phyloP scores from a whole-genome alignment of 2,888 invertebrate species.

The Aphrophora alni region DNA sequence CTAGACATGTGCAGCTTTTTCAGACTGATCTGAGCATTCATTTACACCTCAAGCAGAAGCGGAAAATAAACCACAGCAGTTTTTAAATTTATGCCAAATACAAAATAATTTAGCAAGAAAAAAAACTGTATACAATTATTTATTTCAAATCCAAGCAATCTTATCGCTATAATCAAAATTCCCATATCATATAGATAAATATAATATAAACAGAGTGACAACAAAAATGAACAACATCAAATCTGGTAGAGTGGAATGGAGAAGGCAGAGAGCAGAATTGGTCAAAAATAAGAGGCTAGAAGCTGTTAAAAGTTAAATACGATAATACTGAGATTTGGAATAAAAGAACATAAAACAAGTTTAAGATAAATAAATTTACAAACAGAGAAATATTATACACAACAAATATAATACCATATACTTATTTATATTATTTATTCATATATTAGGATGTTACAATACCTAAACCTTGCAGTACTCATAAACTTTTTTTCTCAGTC shows the following conservation, averaged over 20 bases:
- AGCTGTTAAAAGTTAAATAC: neutral
- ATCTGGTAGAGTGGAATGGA: conserved; percentile 3
- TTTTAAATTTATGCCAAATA: neutral
- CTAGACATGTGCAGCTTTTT: neutral
- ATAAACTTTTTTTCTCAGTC: no score
- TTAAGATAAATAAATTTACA: no score
- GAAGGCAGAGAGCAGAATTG: neutral
- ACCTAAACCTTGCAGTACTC: no score
- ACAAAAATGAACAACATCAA: conserved; percentile 16
- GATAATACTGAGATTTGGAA: neutral
- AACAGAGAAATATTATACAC: no score
- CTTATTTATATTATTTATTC: neutral
- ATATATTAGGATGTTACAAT: no score
- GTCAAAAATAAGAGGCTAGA: neutral
- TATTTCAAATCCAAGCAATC: neutral
- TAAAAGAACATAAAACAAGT: neutral
- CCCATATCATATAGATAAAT: neutral
- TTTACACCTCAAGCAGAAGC: neutral
- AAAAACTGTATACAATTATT: neutral
- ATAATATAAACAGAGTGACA: conserved; percentile 14
- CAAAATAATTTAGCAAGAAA: neutral
- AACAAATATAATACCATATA: no score
- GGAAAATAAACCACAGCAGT: neutral
- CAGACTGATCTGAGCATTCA: neutral
- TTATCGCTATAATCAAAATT: neutral